Evolutionary conservation across 1,140 invertebrate genomes (phyloP), one percentile per base, ranked within the genome.

Genomic region (Pseudomyrmex cubaensis): DNA sequence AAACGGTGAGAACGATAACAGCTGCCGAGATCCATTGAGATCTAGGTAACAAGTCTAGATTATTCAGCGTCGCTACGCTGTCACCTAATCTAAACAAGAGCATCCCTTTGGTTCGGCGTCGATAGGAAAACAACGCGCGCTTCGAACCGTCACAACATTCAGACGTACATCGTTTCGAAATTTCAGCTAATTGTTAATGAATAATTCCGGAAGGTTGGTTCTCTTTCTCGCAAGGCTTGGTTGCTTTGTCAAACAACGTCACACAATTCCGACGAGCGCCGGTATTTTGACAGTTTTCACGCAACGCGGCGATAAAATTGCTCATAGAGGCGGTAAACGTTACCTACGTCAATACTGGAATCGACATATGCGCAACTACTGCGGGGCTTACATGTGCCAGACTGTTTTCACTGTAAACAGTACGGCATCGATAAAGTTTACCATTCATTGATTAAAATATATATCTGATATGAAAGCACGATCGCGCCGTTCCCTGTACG

Each of bases 361-460:
- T 82, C 70, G 78, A 82, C 72, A 75, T 75, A 75, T 73, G 70
- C 50, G 57, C 59, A 48, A 82, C 70, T 82, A 75, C n/a, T 63
- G 78, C 59, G 46, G 70, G 48, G 78, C 78, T 82, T 75, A 82
- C 70, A 75, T 82, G 70, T 48, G 69, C 25, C 15, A 57, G 46
- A 63, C 17, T 82, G 70, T 82, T 82, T 82, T 75, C 78, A 52
- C 9, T 82, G 70, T 64, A 82, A 82, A 82, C 70, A 82, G 70
- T 63, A 25, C 78, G 35, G n/a, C 35, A 74, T 61, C 56, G 59
- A 75, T 82, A 82, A 82, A 82, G 78, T 82, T 82, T 82, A 75
- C 72, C 78, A 82, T 82, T 82, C 70, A 75, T 75, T 75, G 78
- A 82, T 82, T 82, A 82, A 82, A 82, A 82, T 82, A 75, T 35